Base-by-base conservation (phyloP, 2,797 vertebrate genomes). In the Bryconaethiops microstoma region DNA sequence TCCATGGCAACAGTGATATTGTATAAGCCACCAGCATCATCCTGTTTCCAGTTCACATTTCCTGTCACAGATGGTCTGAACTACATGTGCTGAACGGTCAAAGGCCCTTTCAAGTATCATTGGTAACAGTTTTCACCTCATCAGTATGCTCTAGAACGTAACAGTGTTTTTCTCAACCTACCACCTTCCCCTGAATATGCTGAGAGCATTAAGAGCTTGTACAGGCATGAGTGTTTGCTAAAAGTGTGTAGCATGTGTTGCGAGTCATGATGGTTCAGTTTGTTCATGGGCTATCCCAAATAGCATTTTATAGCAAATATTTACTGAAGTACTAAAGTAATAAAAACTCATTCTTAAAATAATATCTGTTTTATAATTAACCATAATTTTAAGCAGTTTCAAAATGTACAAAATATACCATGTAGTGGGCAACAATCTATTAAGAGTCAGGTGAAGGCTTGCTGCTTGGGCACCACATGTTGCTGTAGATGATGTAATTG, bases 1-100 rank as follows among this genome's bases (percentile, higher is more conserved):
- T 71, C 42, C 60, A 59, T 79, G 55, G 21, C 71, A 63, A 63
- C 70, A 62, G n/a, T 74, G 60, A 64, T 75, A 78, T 39, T 50
- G 62, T 29, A 29, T 25, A 40, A 59, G 19, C 13, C 63, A n/a
- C 54, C 40, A 71, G 55, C 57, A 57, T 68, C 40, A 8, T 16
- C 74, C 23, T 12, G 14, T 50, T 14, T 23, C 73, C 7, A 65
- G 40, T 69, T 12, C n/a, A 25, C 7, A 52, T 70, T 70, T 45
- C 23, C 48, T 52, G 23, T 29, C 45, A n/a, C 5, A 23, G n/a
- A 69, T 19, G 7, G 42, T 69, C 1, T 29, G 45, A 29, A 52
- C 45, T 29, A 52, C 19, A 14, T 23, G 67, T 14, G n/a, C 42
- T 23, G 13, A 17, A 69, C 6, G 19, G 2, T 42, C 42, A 23